Evolutionary conservation across 2,888 invertebrate genomes (phyloP), one percentile per base, ranked within the genome.

Genomic region (Raillietiella orientalis): DNA sequence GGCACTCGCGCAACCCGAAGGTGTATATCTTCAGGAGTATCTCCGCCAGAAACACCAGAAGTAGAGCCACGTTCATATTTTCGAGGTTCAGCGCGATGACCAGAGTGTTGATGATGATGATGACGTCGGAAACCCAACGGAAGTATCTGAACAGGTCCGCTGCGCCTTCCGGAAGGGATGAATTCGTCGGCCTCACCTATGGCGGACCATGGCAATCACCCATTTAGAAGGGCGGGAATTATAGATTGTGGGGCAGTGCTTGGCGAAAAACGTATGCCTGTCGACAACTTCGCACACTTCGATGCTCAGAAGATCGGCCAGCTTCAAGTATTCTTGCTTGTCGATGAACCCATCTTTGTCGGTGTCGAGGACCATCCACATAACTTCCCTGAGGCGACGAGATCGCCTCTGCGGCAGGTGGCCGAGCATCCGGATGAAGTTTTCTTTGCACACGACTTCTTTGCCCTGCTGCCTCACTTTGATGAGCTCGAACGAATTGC

Each of bases 81-180:
- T 40, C 41, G 28, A 43, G 36, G 9, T 41, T 43, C 5, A 35
- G 19, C 4, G 37, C 39, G 31, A 51, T 48, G 30, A 46, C 44
- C 27, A 48, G 36, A 4, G 49, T 49, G 38, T 51, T 51, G 4
- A 44, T 29, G 14, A 50, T 35, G 28, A 50, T 51, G 33, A 48
- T 35, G 9, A 44, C 28, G 34, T 51, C 50, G 37, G 50, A 50
- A 27, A 41, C 38, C 27, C 41, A 41, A 4, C 46, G 40, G 33
- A 50, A 50, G 30, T 36, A 41, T 32, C 47, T 49, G 36, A 28
- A 38, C 34, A 25, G 22, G 4, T 14, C 17, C 30, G 20, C 14
- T 30, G 29, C 14, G 15, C 12, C 11, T 22, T 23, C 21, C 11
- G 3, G n/a, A 28, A 21, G 12, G 5, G 8, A 17, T 10, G 6